These are phyloP conservation scores for Anthonomus grandis DNA, from an alignment of 1,140 invertebrate species.

Conservation along the genomic window DNA sequence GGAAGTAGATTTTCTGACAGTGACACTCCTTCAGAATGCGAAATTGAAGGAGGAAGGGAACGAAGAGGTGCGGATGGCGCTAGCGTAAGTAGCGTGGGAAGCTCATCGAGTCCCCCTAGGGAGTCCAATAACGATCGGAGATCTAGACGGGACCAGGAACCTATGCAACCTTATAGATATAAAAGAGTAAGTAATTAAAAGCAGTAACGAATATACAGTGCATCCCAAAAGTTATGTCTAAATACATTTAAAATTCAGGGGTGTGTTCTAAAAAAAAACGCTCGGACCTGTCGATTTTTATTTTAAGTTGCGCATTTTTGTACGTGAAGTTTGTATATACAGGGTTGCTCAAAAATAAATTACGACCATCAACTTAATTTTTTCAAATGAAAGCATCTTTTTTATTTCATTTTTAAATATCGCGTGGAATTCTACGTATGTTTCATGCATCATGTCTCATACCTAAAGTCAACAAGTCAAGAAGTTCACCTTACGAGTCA, in stretches of 20 bases:
- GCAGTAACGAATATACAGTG: too few relatives aligned
- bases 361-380: too few relatives aligned
- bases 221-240: too few relatives aligned
- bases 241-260: too few relatives aligned
- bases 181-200: constrained; percentile 28
- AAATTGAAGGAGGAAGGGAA: constrained; percentile 70
- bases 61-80: constrained; percentile 68
- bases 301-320: background rate
- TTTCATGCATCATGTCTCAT: too few relatives aligned
- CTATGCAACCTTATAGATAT: constrained; percentile 32
- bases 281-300: background rate
- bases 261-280: background rate
- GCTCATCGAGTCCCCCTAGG: constrained; percentile 73
- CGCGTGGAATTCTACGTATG: too few relatives aligned
- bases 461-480: too few relatives aligned
- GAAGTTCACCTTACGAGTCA: too few relatives aligned
- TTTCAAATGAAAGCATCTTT: too few relatives aligned
- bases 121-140: constrained; percentile 44
- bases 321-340: too few relatives aligned
- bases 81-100: constrained; percentile 83
- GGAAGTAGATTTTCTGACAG: constrained; percentile 83
- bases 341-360: too few relatives aligned
- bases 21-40: constrained; percentile 86
- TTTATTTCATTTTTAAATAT: too few relatives aligned
- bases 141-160: constrained; percentile 42